Percentiles rank a stretch among this genome's conserved stretches.
These are phyloP conservation scores for Oriolus oriolus DNA, from an alignment of 2,113 vertebrate genomes.

Conservation along the genomic window DNA sequence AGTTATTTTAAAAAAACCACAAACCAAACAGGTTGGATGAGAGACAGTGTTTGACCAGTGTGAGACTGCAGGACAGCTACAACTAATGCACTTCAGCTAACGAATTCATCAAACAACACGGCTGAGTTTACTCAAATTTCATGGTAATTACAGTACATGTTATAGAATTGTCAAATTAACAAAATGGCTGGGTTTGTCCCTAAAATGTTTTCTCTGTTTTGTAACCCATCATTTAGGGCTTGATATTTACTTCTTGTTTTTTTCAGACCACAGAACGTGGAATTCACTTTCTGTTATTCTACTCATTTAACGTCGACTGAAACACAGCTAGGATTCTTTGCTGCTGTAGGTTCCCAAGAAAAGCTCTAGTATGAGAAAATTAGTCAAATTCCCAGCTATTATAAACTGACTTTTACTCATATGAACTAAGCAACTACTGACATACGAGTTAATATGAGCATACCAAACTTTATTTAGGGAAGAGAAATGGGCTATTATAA, in stretches of 20 bases:
- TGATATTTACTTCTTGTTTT: neutral
- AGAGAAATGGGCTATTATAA: slow-evolving; percentile 46
- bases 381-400: slow-evolving; percentile 3
- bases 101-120: neutral
- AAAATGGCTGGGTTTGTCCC: neutral
- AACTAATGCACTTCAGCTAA: neutral
- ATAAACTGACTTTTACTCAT: slow-evolving; percentile 7
- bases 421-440: slow-evolving; percentile 38
- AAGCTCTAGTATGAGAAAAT: neutral
- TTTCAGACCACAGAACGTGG: neutral
- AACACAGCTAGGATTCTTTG: neutral
- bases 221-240: neutral
- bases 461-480: slow-evolving; percentile 55
- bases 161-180: neutral
- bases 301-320: neutral
- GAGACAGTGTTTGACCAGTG: neutral
- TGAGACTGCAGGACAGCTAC: neutral
- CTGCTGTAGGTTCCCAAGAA: neutral
- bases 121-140: neutral
- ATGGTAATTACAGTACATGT: neutral
- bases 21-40: neutral
- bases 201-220: neutral
- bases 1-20: neutral
- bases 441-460: slow-evolving; percentile 18
- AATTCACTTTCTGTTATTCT: neutral